A percentile compares a stretch with the other conserved stretches of the same genome.
phyloP scores from a whole-genome alignment of 2,888 invertebrate genomes.

The Sesia bembeciformis region DNA sequence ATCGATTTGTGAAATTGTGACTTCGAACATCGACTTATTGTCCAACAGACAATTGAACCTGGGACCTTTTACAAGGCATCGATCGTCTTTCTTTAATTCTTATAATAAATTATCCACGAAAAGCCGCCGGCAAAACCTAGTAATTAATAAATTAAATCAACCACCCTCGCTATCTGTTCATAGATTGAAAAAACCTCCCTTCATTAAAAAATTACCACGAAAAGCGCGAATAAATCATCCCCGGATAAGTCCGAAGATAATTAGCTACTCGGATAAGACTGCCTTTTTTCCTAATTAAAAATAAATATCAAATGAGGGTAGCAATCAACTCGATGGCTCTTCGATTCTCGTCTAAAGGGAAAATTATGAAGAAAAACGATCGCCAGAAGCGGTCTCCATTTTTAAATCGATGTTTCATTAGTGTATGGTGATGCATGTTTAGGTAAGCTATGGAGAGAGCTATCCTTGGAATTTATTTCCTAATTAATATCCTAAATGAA shows the following conservation, averaged over 20 bases:
- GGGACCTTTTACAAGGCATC: neutral
- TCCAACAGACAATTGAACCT: too few species aligned
- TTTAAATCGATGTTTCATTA: constrained; percentile 49
- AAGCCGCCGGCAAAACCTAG: neutral
- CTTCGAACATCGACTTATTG: too few species aligned
- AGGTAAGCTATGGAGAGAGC: too few species aligned
- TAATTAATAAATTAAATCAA: constrained; percentile 36
- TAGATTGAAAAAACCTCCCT: constrained; percentile 19
- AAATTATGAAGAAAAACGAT: constrained; percentile 11
- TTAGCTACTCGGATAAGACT: constrained; percentile 29
- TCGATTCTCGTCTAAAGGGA: constrained; percentile 21
- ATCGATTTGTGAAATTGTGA: too few species aligned
- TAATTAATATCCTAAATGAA: too few species aligned
- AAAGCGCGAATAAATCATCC: constrained; percentile 56
- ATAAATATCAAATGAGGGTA: constrained; percentile 49
- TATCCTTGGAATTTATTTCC: too few species aligned
- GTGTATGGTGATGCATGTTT: constrained; percentile 18
- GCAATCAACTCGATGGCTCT: constrained; percentile 32
- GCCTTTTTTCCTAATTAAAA: constrained; percentile 67
- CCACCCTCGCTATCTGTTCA: constrained; percentile 32
- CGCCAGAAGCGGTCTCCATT: constrained; percentile 15
- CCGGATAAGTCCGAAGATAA: constrained; percentile 65
- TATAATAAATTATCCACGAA: neutral
- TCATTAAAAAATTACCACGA: constrained; percentile 12
- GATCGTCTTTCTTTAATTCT: too few species aligned